phyloP scores from a whole-genome alignment of 2,888 invertebrate species.

The Volucella zonaria region DNA sequence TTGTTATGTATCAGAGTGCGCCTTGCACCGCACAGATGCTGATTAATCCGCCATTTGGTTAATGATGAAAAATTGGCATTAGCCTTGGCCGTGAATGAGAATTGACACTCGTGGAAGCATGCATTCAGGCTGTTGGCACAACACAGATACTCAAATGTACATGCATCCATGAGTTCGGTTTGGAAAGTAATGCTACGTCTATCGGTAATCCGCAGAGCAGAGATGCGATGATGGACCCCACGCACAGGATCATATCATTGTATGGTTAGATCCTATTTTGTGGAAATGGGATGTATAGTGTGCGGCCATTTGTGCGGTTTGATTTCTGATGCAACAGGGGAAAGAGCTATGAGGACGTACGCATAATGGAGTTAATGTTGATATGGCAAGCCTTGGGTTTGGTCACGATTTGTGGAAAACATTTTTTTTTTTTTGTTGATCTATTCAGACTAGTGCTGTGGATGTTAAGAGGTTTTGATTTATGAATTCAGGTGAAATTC shows the following conservation, averaged over 20 bases:
- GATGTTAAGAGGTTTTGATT: conserved; percentile 23
- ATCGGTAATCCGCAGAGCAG: conserved; percentile 48
- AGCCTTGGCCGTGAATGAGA: conserved; percentile 70
- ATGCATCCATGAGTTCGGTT: not conserved
- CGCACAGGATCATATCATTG: conserved; percentile 68
- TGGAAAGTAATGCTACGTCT: conserved; percentile 30
- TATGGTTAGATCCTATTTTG: conserved; percentile 65
- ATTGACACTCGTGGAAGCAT: conserved; percentile 67
- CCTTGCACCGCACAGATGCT: conserved; percentile 51
- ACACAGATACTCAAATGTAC: not conserved
- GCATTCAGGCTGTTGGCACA: conserved; percentile 42
- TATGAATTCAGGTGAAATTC: conserved; percentile 8
- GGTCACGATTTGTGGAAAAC: conserved; percentile 65
- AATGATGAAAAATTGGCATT: conserved; percentile 73
- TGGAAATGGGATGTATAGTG: conserved; percentile 63
- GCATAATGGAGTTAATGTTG: conserved; percentile 43
- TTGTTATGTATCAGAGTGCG: conserved; percentile 1
- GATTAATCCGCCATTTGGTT: conserved; percentile 72
- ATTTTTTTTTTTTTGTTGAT: not conserved
- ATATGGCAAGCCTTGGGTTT: conserved; percentile 57
- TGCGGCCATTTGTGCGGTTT: conserved; percentile 44
- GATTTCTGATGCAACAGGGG: conserved; percentile 22
- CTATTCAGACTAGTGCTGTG: no score
- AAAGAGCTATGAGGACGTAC: not conserved
- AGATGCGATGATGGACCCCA: conserved; percentile 58